Base-by-base conservation (phyloP, 1,140 invertebrate species). In the Drosophila rufa region DNA sequence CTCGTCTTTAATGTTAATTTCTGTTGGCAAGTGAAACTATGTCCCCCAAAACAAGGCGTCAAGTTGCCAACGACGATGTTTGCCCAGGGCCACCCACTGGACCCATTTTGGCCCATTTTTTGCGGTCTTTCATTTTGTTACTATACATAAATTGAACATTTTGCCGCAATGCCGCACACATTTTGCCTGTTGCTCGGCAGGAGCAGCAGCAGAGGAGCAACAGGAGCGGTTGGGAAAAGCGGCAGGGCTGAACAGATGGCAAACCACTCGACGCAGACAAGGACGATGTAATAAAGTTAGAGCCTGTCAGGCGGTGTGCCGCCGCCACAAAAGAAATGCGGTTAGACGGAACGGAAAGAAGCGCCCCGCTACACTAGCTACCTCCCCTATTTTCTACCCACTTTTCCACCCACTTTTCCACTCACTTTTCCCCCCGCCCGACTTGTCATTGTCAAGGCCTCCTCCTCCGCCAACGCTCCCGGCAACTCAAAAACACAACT, bases 201-300 rank as follows among this genome's bases (percentile, higher is more conserved):
- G 33, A 25, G 22, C 2, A 42, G 14, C 22, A 22, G 25, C 27
- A 43, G 33, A 25, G 22, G 3, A 42, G 14, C 22, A 22, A 47
- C 40, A 62, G 14, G 43, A 42, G 17, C 11, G n/a, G 50, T 6
- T 17, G 47, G 42, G 62, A 38, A 48, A 53, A 25, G 56, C 48
- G 42, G 25, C 43, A 55, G 36, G 48, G 47, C 14, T 22, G 55
- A 77, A 68, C 75, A 77, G 75, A 77, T 77, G 74, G 75, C 74
- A 77, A 77, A 60, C 74, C 65, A 87, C 75, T 86, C 83, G 80
- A 71, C 71, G 57, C 62, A 78, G 76, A 76, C 82, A 82, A 85
- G 68, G 67, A 85, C 76, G 83, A 80, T 75, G 83, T 86, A 86
- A 86, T 86, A 87, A 86, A 87, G 82, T 86, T 86, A 82, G 75